Base-by-base conservation (phyloP, 2,888 invertebrate genomes). In the Nymphalis urticae region DNA sequence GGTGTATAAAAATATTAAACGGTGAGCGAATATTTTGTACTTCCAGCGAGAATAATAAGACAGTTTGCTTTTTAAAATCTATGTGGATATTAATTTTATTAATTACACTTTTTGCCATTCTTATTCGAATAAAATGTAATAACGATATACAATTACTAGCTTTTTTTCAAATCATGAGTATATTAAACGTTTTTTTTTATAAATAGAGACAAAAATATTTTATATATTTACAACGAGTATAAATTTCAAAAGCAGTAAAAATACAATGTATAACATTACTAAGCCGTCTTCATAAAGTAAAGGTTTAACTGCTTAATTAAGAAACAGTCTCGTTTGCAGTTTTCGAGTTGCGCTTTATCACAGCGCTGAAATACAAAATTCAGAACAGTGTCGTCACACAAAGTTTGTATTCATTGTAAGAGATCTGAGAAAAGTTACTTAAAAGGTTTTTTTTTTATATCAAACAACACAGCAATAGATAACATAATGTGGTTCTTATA, bases 291-390 rank as follows among this genome's bases (percentile, higher is more conserved):
- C 75, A 75, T 75, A 77, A 77, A 76, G 72, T 75, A 62, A 66
- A 69, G 74, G 75, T 73, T 73, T 76, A 74, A 75, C 73, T 74
- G 72, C 75, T 77, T 76, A 75, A 76, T 78, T 77, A 76, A 76
- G 76, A 75, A 78, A 78, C 77, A 71, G 75, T 77, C 73, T 74
- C 74, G 69, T 73, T 77, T 72, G 75, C 72, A 73, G 68, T 75
- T 76, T 75, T 73, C 72, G 72, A 71, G 66, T 68, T 72, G 60
- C 73, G 62, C 72, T 69, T 69, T 70, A 68, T 70, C 66, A 63
- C 65, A 42, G 69, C 62, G 67, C 61, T 68, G 64, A 68, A 71
- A 73, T 69, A 62, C 68, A 61, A 68, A 70, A 66, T 70, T 64
- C 60, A 64, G 68, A 60, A 42, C 62, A 62, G 48, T 54, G 62